These are phyloP conservation scores for Pristionchus maxplancki DNA, from an alignment of 2,888 invertebrate species.

Conservation along the genomic window DNA sequence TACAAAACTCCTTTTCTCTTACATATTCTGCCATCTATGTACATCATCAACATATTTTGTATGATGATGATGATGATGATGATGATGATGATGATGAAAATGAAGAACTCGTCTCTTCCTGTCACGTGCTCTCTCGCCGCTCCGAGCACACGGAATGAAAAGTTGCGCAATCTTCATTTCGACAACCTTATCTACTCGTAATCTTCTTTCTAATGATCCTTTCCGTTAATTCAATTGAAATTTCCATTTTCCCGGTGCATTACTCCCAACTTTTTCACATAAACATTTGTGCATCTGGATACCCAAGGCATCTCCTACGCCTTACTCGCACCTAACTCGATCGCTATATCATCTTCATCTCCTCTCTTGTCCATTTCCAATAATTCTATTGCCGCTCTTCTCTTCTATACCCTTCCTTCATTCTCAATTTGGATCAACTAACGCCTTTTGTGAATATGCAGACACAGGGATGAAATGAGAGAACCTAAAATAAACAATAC, in stretches of 20 bases:
- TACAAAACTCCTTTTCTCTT: no score
- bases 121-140: no score
- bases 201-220: no score
- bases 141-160: no score
- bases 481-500: not conserved
- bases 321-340: not conserved
- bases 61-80: no score
- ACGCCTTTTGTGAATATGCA: not conserved
- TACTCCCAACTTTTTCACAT: not conserved
- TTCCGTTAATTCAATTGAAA: no score
- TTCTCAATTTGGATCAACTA: constrained; percentile 1
- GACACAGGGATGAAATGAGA: not conserved
- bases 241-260: not conserved
- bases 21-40: no score
- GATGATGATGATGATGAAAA: no score
- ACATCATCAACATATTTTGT: no score
- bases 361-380: not conserved
- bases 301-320: not conserved
- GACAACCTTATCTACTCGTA: no score
- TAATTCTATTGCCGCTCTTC: not conserved
- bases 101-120: no score
- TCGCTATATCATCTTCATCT: constrained; percentile 13
- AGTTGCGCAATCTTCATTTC: no score
- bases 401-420: constrained; percentile 32
- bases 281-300: not conserved